Conservation (phyloP, 35 echinoderm and acorn worm genomes). For the Ophiothrix spiculata region DNA sequence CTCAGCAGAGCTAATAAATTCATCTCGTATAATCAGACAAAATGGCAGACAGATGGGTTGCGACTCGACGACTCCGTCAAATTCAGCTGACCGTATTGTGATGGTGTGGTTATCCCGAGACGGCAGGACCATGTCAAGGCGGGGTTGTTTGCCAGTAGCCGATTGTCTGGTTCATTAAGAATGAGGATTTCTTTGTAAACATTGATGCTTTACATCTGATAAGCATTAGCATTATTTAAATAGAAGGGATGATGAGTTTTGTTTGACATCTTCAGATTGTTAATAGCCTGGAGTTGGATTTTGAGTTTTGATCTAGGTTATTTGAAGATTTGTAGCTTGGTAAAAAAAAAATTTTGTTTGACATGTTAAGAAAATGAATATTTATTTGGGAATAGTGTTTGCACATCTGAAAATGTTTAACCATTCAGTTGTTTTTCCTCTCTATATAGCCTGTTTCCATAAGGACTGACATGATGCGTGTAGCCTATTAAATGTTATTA, state of each 20-base stretch:
- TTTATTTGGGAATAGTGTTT: no score
- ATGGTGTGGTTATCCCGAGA: neutral
- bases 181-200: neutral
- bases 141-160: neutral
- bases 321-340: neutral
- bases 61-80: neutral
- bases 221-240: neutral
- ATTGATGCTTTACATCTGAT: neutral
- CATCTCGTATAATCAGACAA: neutral
- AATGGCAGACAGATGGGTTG: neutral
- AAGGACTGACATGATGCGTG: no score
- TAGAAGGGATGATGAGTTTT: neutral
- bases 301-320: neutral
- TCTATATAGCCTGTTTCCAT: no score
- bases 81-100: neutral
- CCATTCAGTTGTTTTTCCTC: no score
- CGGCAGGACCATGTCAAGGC: no score
- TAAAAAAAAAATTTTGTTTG: no score
- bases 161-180: neutral
- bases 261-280: neutral
- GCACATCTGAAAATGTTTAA: no score
- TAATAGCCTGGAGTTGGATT: neutral
- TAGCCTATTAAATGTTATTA: no score
- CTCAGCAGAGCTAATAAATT: neutral
- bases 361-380: no score